Conservation (phyloP, 2,113 vertebrate genomes). For the Dicerorhinus sumatrensis region DNA sequence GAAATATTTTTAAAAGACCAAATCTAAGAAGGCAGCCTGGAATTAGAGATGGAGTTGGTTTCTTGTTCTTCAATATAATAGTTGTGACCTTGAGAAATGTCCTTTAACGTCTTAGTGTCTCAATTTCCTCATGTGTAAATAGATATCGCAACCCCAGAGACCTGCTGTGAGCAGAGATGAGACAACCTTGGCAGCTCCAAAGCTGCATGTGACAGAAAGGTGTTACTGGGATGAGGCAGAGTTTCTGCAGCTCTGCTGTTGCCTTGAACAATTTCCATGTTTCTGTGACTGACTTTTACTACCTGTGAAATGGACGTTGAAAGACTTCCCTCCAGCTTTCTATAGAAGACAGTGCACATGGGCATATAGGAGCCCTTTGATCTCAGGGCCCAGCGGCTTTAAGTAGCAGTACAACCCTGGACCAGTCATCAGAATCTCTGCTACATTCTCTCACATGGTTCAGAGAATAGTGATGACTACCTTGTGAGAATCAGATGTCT, state of each 20-base stretch:
- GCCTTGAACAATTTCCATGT: neutral
- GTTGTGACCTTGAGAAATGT: conserved; percentile 39
- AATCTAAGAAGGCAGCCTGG: neutral
- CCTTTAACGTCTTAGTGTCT: neutral
- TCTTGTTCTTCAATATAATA: conserved; percentile 18
- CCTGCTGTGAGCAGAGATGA: neutral
- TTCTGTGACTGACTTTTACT: conserved; percentile 38
- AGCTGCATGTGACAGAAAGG: neutral
- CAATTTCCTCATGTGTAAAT: neutral
- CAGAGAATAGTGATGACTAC: neutral
- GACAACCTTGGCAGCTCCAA: neutral
- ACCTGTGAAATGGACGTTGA: neutral
- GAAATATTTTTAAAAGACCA: conserved; percentile 42
- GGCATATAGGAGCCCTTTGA: neutral
- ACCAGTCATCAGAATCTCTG: neutral
- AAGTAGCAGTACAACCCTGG: neutral
- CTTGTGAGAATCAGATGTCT: neutral
- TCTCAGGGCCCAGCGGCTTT: neutral
- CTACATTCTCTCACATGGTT: neutral
- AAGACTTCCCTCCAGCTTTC: neutral
- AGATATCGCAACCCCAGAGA: neutral
- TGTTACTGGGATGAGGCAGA: neutral
- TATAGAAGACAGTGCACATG: neutral
- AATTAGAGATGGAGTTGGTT: neutral
- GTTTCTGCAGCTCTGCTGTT: neutral